Conservation (phyloP, 64 coral and sea anemone genomes). For the Porites australiensis region DNA sequence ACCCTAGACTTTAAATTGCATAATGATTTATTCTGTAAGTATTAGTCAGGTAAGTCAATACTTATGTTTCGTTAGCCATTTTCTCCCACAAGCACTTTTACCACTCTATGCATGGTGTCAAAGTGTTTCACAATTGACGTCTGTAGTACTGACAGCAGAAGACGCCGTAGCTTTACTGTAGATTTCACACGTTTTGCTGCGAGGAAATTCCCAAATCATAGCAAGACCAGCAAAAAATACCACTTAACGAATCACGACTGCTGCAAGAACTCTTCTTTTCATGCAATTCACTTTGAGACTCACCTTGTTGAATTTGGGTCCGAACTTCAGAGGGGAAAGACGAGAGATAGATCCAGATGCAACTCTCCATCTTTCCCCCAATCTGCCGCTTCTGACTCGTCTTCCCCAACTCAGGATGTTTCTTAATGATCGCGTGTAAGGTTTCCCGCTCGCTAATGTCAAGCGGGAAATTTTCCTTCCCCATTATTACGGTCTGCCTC, state of each 20-base stretch:
- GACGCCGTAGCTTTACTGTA: not conserved
- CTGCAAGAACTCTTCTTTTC: not conserved
- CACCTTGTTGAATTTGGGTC: conserved; percentile 33
- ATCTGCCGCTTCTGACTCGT: conserved; percentile 28
- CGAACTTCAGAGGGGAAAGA: conserved; percentile 50
- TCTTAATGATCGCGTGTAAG: not conserved
- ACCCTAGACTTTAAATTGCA: not conserved
- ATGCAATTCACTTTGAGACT: conserved; percentile 9
- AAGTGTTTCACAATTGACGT: not conserved
- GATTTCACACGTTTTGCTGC: not conserved
- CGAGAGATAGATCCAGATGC: conserved; percentile 38
- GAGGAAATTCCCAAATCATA: conserved; percentile 7
- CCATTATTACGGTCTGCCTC: conserved; percentile 30
- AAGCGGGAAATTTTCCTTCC: conserved; percentile 55
- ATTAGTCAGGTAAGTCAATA: not conserved
- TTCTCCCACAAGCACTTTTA: not conserved
- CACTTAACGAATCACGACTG: conserved; percentile 1
- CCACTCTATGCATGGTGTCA: not conserved
- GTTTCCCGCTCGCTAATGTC: conserved; percentile 15
- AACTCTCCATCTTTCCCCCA: conserved; percentile 59
- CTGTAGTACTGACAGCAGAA: conserved; percentile 4
- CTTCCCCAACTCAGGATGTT: conserved; percentile 17
- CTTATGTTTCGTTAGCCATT: too few relatives aligned
- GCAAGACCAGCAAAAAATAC: not conserved
- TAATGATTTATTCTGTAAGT: conserved; percentile 4